A percentile compares a stretch with the other conserved stretches of the same genome.
Evolutionary conservation across 2,888 invertebrate species (phyloP).

Genomic region (Heliothis peltigera): DNA sequence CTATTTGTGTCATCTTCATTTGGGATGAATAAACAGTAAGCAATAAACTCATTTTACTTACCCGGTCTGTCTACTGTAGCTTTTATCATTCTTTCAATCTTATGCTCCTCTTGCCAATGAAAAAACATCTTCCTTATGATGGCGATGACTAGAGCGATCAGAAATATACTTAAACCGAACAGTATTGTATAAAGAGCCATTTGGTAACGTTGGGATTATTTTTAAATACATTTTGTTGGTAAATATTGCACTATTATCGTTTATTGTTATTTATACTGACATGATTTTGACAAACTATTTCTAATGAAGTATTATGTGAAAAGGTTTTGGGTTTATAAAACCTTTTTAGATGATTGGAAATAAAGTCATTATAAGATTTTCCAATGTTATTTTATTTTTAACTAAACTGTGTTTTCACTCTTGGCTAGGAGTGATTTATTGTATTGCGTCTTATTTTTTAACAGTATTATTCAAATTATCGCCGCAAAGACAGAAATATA

Average conservation of each 20-base stretch:
- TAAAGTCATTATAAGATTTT: background rate
- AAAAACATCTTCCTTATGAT: slow-evolving; percentile 86
- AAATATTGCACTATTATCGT: slow-evolving; percentile 25
- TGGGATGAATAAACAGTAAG: background rate
- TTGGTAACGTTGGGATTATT: slow-evolving; percentile 38
- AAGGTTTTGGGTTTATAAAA: slow-evolving; percentile 5
- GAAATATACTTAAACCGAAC: slow-evolving; percentile 84
- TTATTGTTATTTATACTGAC: slow-evolving; percentile 42
- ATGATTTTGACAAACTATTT: slow-evolving; percentile 45
- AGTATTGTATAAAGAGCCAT: slow-evolving; percentile 87
- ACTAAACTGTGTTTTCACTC: background rate
- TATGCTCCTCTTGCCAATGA: slow-evolving; percentile 83
- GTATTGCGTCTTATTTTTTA: background rate
- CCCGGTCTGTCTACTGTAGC: slow-evolving; percentile 76
- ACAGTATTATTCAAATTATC: background rate
- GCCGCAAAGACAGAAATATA: background rate
- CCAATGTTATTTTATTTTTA: too few species aligned
- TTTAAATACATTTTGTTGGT: slow-evolving; percentile 51
- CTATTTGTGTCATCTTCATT: too few species aligned
- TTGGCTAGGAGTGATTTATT: background rate
- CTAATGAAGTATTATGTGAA: slow-evolving; percentile 5
- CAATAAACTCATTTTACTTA: slow-evolving; percentile 55
- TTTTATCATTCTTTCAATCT: slow-evolving; percentile 74
- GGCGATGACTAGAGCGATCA: slow-evolving; percentile 84
- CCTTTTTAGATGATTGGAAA: background rate